phyloP scores from a whole-genome alignment of 2,797 vertebrate species.

The Epinephelus awoara region DNA sequence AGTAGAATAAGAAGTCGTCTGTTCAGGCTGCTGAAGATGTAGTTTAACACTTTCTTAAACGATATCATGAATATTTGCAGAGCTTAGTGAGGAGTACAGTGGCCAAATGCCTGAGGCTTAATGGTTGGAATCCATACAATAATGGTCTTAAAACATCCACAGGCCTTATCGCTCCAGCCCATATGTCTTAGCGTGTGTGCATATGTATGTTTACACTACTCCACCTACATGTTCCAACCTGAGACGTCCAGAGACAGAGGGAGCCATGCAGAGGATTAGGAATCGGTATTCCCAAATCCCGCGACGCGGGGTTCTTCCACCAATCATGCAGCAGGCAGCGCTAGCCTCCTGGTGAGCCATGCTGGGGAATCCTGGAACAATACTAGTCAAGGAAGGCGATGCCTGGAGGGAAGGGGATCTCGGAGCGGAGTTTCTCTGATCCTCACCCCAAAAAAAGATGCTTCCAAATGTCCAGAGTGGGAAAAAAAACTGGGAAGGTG shows the following conservation, averaged over 20 bases:
- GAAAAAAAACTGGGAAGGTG: conserved; percentile 28
- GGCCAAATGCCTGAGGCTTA: conserved; percentile 72
- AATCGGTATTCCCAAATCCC: conserved; percentile 77
- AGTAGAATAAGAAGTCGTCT: conserved; percentile 11
- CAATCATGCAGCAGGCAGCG: conserved; percentile 66
- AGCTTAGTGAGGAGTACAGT: conserved; percentile 52
- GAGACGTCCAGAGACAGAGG: conserved; percentile 69
- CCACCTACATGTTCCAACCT: conserved; percentile 81
- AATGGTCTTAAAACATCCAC: conserved; percentile 77
- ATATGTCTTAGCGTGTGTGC: conserved; percentile 72
- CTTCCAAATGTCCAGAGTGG: conserved; percentile 51
- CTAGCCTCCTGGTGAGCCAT: conserved; percentile 65
- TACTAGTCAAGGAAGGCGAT: conserved; percentile 65
- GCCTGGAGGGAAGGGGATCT: conserved; percentile 70
- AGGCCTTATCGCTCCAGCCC: conserved; percentile 76
- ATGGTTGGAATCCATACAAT: conserved; percentile 75
- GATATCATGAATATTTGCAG: conserved; percentile 52
- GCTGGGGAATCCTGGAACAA: conserved; percentile 79
- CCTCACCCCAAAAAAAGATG: conserved; percentile 48
- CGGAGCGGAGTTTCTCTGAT: conserved; percentile 63
- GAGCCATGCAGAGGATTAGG: conserved; percentile 77
- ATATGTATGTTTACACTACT: conserved; percentile 54
- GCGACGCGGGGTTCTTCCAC: conserved; percentile 55
- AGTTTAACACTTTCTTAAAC: conserved; percentile 47
- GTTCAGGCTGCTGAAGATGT: conserved; percentile 43